A percentile compares a stretch with the other conserved stretches of the same genome.
phyloP scores from a whole-genome alignment of 2,888 invertebrate genomes.

The Nowickia ferox region DNA sequence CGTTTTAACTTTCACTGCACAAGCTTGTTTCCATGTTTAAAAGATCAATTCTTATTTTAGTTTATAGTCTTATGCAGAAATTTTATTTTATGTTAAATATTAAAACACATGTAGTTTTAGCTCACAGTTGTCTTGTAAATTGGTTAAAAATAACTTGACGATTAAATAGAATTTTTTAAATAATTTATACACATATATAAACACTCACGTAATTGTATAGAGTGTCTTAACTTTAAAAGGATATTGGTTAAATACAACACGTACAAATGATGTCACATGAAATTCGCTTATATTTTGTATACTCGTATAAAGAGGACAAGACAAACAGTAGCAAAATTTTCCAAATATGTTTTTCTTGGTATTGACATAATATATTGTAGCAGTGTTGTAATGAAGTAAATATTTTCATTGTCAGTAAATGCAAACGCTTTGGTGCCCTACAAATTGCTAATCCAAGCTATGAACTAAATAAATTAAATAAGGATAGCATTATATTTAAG shows the following conservation, averaged over 20 bases:
- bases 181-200: neutral
- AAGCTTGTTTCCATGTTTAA: neutral
- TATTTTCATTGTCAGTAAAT: neutral
- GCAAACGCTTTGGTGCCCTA: neutral
- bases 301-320: constrained; percentile 28
- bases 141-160: neutral
- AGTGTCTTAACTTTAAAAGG: neutral
- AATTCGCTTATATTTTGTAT: neutral
- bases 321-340: constrained; percentile 16
- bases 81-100: neutral
- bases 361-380: constrained; percentile 33
- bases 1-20: no score
- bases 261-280: constrained; percentile 28
- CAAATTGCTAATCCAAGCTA: neutral
- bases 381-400: neutral
- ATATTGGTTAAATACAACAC: constrained; percentile 39
- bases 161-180: constrained; percentile 16
- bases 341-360: neutral
- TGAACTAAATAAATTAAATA: no score
- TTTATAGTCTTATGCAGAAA: no score
- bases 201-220: constrained; percentile 8
- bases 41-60: no score
- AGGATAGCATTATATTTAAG: no score
- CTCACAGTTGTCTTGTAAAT: neutral
- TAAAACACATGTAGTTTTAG: neutral